Evolutionary conservation across 2,888 invertebrate species (phyloP).

Genomic region (Liopterus haemorrhoidalis): DNA sequence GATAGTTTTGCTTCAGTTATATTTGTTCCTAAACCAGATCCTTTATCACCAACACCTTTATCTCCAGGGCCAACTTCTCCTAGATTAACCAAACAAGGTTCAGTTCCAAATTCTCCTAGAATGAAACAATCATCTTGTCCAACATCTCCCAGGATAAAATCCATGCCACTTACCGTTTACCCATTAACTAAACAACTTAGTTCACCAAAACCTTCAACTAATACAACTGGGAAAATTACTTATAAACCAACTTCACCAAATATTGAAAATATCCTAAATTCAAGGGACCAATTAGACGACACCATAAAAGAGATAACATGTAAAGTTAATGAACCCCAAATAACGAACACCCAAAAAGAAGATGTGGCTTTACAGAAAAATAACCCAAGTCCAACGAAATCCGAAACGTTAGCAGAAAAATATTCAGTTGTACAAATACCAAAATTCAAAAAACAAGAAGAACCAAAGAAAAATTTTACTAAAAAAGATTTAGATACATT

Average conservation of each 20-base stretch:
- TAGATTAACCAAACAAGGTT: constrained; percentile 58
- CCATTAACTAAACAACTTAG: constrained; percentile 56
- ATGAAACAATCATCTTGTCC: constrained; percentile 65
- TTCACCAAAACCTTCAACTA: constrained; percentile 51
- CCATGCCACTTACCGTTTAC: constrained; percentile 51
- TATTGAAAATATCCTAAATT: too few relatives aligned
- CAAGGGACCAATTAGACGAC: constrained; percentile 35
- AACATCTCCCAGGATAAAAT: constrained; percentile 61
- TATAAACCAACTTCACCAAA: too few relatives aligned
- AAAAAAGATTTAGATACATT: constrained; percentile 47
- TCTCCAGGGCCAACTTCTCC: constrained; percentile 60
- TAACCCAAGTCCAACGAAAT: constrained; percentile 1
- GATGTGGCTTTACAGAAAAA: constrained; percentile 4
- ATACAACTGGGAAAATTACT: constrained; percentile 34
- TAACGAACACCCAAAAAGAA: constrained; percentile 3
- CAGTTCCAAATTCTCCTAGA: constrained; percentile 72
- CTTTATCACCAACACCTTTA: constrained; percentile 56
- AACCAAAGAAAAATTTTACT: constrained; percentile 24
- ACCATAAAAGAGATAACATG: too few relatives aligned
- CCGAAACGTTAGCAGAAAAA: constrained; percentile 40
- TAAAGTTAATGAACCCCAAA: neutral
- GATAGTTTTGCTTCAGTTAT: constrained; percentile 92
- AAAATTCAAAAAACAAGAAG: constrained; percentile 37
- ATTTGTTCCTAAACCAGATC: constrained; percentile 78
- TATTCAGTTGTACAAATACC: constrained; percentile 44